Evolutionary conservation across 2,797 vertebrate species (phyloP).

Genomic region (Protonibea diacanthus): DNA sequence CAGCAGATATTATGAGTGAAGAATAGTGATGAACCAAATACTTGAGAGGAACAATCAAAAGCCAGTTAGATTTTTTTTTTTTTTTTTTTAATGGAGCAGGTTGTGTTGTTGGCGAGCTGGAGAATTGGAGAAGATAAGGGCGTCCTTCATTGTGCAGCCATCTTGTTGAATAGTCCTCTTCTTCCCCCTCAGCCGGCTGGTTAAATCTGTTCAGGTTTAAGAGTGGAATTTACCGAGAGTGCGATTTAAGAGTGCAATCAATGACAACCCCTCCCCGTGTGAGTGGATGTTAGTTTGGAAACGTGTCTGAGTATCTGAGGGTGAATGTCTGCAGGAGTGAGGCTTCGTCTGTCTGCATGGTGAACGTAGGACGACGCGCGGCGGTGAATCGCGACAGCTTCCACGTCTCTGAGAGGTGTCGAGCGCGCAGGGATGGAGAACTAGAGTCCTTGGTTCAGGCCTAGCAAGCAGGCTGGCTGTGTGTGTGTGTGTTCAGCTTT

Average conservation of each 20-base stretch:
- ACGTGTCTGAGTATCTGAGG: conserved; percentile 23
- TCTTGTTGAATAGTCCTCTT: conserved; percentile 29
- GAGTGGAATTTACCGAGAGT: conserved; percentile 19
- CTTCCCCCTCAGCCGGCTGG: conserved; percentile 18
- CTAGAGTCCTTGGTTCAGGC: conserved; percentile 12
- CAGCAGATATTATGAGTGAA: conserved; percentile 43
- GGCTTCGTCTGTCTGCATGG: conserved; percentile 27
- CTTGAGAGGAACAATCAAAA: conserved; percentile 63
- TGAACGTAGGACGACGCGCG: neutral
- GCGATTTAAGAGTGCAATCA: conserved; percentile 39
- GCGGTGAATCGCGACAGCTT: conserved; percentile 38
- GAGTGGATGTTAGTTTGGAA: conserved; percentile 35
- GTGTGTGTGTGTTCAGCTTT: conserved; percentile 44
- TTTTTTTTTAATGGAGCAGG: conserved; percentile 14
- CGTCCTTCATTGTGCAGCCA: conserved; percentile 29
- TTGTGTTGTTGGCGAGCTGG: conserved; percentile 27
- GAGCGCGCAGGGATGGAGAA: conserved; percentile 2
- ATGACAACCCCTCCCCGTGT: conserved; percentile 14
- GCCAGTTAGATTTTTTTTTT: conserved; percentile 20
- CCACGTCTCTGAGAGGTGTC: conserved; percentile 23
- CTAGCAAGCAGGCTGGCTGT: conserved; percentile 20
- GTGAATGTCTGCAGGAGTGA: conserved; percentile 38
- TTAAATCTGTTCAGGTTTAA: conserved; percentile 36
- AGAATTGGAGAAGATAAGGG: conserved; percentile 31
- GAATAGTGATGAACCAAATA: conserved; percentile 59